Base-by-base conservation (phyloP, 2,113 vertebrate genomes). In the Aleadryas rufinucha region DNA sequence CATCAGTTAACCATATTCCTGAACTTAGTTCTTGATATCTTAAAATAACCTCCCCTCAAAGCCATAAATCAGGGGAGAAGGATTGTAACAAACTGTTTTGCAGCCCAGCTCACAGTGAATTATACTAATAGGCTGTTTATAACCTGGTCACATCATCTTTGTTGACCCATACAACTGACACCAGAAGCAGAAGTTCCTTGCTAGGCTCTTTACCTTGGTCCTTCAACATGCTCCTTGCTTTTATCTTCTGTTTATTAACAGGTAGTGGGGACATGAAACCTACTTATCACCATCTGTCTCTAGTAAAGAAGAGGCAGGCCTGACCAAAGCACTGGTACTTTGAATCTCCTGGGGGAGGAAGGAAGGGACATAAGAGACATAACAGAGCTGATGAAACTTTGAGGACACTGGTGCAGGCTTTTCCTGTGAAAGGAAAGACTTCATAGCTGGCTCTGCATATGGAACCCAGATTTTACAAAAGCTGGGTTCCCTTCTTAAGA, bases 391-490 rank as follows among this genome's bases (percentile, higher is more conserved):
- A 92, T 89, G 90, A 96, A 96, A 95, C 90, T 96, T 84, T 61
- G 80, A 96, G 92, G 96, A 96, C 93, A 93, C 65, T 52, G 60
- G 81, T 84, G 94, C 92, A 94, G 95, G 79, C 95, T 97, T 94
- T 97, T 96, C 95, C 96, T 96, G 96, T 96, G 80, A 89, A 89
- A 97, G 95, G 93, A 97, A 96, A 92, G 88, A 96, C 69, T 96
- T 97, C 90, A 96, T 92, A 95, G 86, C 92, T 93, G 76, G 44
- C 47, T 94, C 88, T 97, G 95, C 96, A 96, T 97, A 96, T 97
- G 96, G 96, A 96, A 95, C 92, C 92, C 96, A 96, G 96, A 93
- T 96, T 97, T 96, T 54, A 71, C 65, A 76, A 96, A 92, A 96
- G 76, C 86, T 95, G 86, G 90, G 93, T 96, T 96, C 88, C 26